A percentile compares a stretch with the other conserved stretches of the same genome.
Conservation (phyloP, 2,888 invertebrate genomes). For the Acanthosoma haemorrhoidale region DNA sequence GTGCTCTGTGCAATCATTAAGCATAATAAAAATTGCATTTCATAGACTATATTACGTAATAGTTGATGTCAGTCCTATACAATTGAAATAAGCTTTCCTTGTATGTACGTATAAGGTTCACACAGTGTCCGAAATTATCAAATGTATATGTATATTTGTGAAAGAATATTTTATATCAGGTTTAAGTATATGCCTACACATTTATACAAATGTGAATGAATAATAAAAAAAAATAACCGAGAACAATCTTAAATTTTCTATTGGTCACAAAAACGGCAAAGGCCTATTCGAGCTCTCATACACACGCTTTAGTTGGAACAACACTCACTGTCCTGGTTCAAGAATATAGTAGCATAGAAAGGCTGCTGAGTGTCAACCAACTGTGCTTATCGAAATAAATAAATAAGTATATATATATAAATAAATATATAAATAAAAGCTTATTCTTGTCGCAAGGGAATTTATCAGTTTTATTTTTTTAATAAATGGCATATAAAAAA, state of each 20-base stretch:
- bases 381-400: constrained; percentile 18
- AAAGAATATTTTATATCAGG: background rate
- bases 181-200: background rate
- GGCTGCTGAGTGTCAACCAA: constrained; percentile 19
- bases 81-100: constrained; percentile 6
- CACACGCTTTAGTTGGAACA: constrained; percentile 20
- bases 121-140: no score
- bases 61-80: background rate
- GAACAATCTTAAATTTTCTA: constrained; percentile 23
- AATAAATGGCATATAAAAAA: constrained; percentile 24
- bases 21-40: constrained; percentile 10
- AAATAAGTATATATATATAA: constrained; percentile 1
- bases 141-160: background rate
- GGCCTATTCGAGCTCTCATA: constrained; percentile 20
- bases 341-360: constrained; percentile 1
- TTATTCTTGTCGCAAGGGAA: constrained; percentile 25
- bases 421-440: constrained; percentile 23
- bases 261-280: constrained; percentile 22
- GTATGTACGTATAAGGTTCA: background rate
- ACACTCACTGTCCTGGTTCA: constrained; percentile 22
- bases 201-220: constrained; percentile 2
- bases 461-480: constrained; percentile 30
- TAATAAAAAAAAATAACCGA: background rate
- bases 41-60: background rate
- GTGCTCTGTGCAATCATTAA: constrained; percentile 15